phyloP scores from a whole-genome alignment of 2,113 vertebrate species.

The Arothron firmamentum region DNA sequence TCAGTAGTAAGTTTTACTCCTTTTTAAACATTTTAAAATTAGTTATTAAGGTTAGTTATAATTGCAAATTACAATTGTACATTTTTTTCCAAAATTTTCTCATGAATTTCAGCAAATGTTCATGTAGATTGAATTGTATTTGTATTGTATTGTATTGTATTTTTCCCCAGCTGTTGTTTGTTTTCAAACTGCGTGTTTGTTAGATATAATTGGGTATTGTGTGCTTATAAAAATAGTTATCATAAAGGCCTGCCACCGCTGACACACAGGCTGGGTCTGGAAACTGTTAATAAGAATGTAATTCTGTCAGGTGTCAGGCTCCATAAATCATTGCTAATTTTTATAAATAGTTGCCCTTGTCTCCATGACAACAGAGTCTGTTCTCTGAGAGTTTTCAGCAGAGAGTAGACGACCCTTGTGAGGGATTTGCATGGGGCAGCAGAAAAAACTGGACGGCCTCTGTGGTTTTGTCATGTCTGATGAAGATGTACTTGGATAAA shows the following conservation, averaged over 20 bases:
- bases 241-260: neutral
- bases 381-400: slow-evolving; percentile 30
- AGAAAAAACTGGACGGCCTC: slow-evolving; percentile 27
- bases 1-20: too few species aligned
- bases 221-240: too few species aligned
- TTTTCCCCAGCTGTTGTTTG: neutral
- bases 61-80: too few species aligned
- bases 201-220: too few species aligned
- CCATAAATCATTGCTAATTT: slow-evolving; percentile 19
- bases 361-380: slow-evolving; percentile 44
- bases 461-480: slow-evolving; percentile 45
- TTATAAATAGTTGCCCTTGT: slow-evolving; percentile 41
- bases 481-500: slow-evolving; percentile 55
- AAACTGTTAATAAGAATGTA: slow-evolving; percentile 30
- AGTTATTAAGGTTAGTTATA: too few species aligned
- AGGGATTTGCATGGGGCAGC: slow-evolving; percentile 16
- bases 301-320: slow-evolving; percentile 23
- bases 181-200: neutral
- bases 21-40: too few species aligned
- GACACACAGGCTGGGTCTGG: neutral
- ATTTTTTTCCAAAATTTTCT: too few species aligned
- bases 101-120: too few species aligned
- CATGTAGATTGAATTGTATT: too few species aligned
- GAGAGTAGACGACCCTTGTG: slow-evolving; percentile 16
- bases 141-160: too few species aligned